Conservation (phyloP, 2,888 invertebrate species). For the Ditula angustiorana region DNA sequence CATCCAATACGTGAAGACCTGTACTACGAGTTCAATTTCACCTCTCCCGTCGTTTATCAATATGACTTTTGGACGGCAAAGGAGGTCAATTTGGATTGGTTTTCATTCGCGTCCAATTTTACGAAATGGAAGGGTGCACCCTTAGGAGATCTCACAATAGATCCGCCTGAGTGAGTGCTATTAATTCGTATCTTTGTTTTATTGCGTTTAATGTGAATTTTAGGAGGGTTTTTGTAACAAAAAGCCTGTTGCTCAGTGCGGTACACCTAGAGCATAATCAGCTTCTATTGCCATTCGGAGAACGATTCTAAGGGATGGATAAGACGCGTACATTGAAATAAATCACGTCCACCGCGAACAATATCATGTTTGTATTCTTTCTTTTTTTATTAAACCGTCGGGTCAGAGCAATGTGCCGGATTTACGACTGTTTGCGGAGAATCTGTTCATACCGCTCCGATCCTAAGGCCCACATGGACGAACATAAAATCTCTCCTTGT, state of each 20-base stretch:
- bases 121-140: slow-evolving; percentile 81
- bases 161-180: slow-evolving; percentile 80
- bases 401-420: slow-evolving; percentile 67
- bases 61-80: slow-evolving; percentile 60
- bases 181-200: slow-evolving; percentile 84
- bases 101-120: slow-evolving; percentile 77
- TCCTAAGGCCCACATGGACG: slow-evolving; percentile 53
- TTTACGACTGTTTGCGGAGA: slow-evolving; percentile 74
- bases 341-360: slow-evolving; percentile 63
- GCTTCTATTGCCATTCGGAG: background rate
- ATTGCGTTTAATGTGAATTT: slow-evolving; percentile 79
- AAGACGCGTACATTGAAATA: slow-evolving; percentile 66
- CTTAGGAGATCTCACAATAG: slow-evolving; percentile 80
- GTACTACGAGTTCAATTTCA: slow-evolving; percentile 53
- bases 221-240: slow-evolving; percentile 50
- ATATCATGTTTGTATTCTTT: slow-evolving; percentile 50
- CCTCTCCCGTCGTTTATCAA: slow-evolving; percentile 62
- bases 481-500: slow-evolving; percentile 67
- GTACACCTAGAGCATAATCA: slow-evolving; percentile 14
- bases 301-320: slow-evolving; percentile 43
- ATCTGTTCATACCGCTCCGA: slow-evolving; percentile 62
- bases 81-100: slow-evolving; percentile 67
- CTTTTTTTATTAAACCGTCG: slow-evolving; percentile 51
- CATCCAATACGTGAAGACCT: slow-evolving; percentile 68
- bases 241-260: slow-evolving; percentile 24